Base-by-base conservation (phyloP, 2,888 invertebrate species). In the Sylvicola cinctus region DNA sequence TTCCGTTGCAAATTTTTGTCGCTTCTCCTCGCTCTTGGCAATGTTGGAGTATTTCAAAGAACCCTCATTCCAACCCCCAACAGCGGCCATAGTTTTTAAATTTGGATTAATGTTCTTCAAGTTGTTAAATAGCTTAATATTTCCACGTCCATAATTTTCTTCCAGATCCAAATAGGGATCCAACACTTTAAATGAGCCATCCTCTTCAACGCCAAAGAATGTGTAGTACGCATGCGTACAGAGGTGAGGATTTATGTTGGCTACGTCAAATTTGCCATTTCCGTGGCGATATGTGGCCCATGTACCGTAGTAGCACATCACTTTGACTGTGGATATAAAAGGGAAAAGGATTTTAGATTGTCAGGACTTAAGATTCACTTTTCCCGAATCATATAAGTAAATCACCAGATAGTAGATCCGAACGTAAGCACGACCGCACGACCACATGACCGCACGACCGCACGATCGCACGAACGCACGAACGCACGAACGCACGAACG, bases 191-290 rank as follows among this genome's bases (percentile, higher is more conserved):
- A 76, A 46, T 0, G 51, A 13, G 4, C 70, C 70, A 30, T 61
- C 53, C 2, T 47, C 37, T 27, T 63, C 51, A 8, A 81, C 58
- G 1, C 79, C 81, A 17, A 70, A 65, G 47, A 85, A 85, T 0
- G 72, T 56, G 48, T 81, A 85, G 11, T 80, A 65, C 30, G 77
- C 36, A 47, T 84, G 81, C 0, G 81, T 80, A 49, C 83, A 84
- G 0, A 77, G 55, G 7, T 51, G 52, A 0, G 76, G 65, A 44
- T 80, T 66, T 28, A 83, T 72, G 38, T 75, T 44, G 8, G 63
- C 60, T 0, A 78, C 67, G 7, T 68, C 62, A 44, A 73, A 80
- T 48, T 70, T 64, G 1, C 80, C 81, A 32, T 57, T 47, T 0
- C 66, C 68, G 1, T 49, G 51, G 25, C 81, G 65, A 45, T 80